Base-by-base conservation (phyloP, 2,113 vertebrate species). In the Phylloscopus whistleri region DNA sequence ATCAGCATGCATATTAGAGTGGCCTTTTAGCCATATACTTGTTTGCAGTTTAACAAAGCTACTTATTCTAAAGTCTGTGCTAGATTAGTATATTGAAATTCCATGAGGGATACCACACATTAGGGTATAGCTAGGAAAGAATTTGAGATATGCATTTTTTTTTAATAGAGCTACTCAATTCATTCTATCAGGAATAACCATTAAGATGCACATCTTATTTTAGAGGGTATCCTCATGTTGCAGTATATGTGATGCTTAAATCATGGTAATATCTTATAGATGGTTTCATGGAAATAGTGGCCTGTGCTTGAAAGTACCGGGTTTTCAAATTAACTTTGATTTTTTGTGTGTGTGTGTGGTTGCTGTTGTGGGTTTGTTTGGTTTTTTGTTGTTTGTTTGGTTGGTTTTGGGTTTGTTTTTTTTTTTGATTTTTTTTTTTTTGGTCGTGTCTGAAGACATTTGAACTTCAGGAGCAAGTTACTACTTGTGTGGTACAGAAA, bases 171-270 rank as follows among this genome's bases (percentile, higher is more conserved):
- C 62, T 53, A 26, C 62, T 95, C 66, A 68, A 69, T 87, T 97
- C 67, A 23, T 85, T 95, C 49, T 93, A 62, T 95, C 94, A 93
- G 94, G 93, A 97, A 92, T 95, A 96, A 79, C 86, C 88, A 95
- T 97, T 94, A 95, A 76, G 63, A 75, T 92, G 69, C 75, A 88
- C 55, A 44, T 76, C 88, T 94, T 90, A 87, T 84, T 94, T 96
- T 91, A 95, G 80, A 87, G 87, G 64, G 73, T 95, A 73, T 95
- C 96, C 90, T 95, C 51, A 4, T 76, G 53, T 82, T 95, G 93
- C 73, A 94, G 51, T 81, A 48, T 82, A 68, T 93, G 62, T 62
- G 85, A 90, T 91, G 82, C 79, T 87, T 79, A 89, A 93, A 91
- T 92, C 56, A 78, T 77, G 89, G 95, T 95, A 97, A 96, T 31